Evolutionary conservation across 1,140 invertebrate genomes (phyloP).

Genomic region (Diplogasteroides magnus): DNA sequence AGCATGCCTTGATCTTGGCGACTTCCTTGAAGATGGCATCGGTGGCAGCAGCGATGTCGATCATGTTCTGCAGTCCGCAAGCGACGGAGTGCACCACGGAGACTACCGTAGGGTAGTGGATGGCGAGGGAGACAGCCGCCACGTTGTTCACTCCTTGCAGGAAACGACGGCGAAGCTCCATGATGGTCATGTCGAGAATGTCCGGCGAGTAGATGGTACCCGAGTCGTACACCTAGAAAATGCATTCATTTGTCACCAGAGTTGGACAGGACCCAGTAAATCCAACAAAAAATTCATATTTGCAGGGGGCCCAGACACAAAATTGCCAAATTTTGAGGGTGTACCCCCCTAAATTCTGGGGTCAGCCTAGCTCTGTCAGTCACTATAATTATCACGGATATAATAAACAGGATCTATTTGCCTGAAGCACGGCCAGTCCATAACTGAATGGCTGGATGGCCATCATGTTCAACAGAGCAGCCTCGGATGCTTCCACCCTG

Average conservation of each 20-base stretch:
- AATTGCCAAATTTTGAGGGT: too few relatives aligned
- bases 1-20: constrained; percentile 67
- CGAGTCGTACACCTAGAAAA: constrained; percentile 97
- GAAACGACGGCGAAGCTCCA: constrained; percentile 84
- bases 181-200: constrained; percentile 94
- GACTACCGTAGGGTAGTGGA: constrained; percentile 90
- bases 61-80: constrained; percentile 94
- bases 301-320: too few relatives aligned
- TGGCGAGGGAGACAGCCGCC: constrained; percentile 83
- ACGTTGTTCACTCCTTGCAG: constrained; percentile 79
- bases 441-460: constrained; percentile 99
- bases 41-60: constrained; percentile 89
- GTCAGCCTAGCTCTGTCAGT: too few relatives aligned
- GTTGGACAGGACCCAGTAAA: too few relatives aligned
- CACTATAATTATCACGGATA: too few relatives aligned
- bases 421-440: constrained; percentile 75
- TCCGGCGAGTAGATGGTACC: constrained; percentile 93
- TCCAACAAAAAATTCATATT: too few relatives aligned
- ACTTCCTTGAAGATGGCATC: constrained; percentile 92
- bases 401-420: too few relatives aligned
- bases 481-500: constrained; percentile 95
- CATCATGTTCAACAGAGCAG: constrained; percentile 97
- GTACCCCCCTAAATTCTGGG: too few relatives aligned
- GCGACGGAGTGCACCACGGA: constrained; percentile 92
- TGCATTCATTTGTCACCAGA: too few relatives aligned